Evolutionary conservation across 1,140 invertebrate species (phyloP), one percentile per base, ranked within the genome.

Genomic region (Pogonus chalceus): DNA sequence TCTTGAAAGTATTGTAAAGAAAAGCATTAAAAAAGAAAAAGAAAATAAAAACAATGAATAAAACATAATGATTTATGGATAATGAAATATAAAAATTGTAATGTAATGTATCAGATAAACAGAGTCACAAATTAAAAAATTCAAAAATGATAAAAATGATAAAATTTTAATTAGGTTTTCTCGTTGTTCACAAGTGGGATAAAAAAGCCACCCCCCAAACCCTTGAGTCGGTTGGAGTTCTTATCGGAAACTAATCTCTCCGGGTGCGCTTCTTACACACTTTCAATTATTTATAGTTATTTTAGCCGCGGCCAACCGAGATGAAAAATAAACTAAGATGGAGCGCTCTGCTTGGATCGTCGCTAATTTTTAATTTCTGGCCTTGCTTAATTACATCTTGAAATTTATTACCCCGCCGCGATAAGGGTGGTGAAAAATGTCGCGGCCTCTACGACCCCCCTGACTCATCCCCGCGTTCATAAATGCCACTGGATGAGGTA

Each of bases 271-370:
- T 31, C 26, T 31, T 31, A 31, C 26, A 31, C 9, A 43, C 37
- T 43, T 43, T 43, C 37, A 43, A 43, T 43, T 43, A 43, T 43
- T 43, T 43, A 43, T 43, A 43, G 37, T 43, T 43, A 43, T 43
- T 43, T 43, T 43, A 43, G 18, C 37, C 37, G 37, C 18, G 37
- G 37, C 37, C 9, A 9, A 43, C 37, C 18, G 3, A 12, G 37
- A 43, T 43, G 37, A 43, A 43, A 43, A 43, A 43, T 43, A 43
- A 43, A 43, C 37, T 43, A 12, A 43, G 37, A 43, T 18, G 9
- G 37, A 12, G 37, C 9, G 37, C 26, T 31, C 26, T n/a, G 26
- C 26, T 31, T 31, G 26, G 26, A 31, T 31, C 26, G 9, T 43
- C 18, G 37, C 37, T 43, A 43, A 43, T 43, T 43, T 43, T 43